Base-by-base conservation (phyloP, 2,797 vertebrate species). In the Pipistrellus nathusii region DNA sequence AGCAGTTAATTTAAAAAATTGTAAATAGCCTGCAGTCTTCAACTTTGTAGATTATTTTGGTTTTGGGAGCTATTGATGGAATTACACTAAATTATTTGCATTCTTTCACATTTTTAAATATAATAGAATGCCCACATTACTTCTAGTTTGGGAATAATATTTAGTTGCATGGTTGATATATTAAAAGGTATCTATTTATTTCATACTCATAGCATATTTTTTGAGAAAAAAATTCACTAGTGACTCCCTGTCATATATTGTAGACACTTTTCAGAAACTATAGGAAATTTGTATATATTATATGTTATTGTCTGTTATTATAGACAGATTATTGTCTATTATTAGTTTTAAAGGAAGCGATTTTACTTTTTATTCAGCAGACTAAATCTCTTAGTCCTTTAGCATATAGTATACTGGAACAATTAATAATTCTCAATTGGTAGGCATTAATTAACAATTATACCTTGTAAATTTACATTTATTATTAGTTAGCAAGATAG, bases 361-460 rank as follows among this genome's bases (percentile, higher is more conserved):
- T 62, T 88, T 86, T 73, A 78, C 64, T 69, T 44, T 92, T 81
- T 62, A 73, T 81, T 85, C 53, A 76, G 85, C 23, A 76, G 32
- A 64, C 2, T 76, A 90, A 82, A 76, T 90, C 32, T 2, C 18
- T 88, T 85, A 4, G 30, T 35, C 71, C 17, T 62, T 86, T 38
- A 75, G 23, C 18, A 81, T 66, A 13, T 30, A 66, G 44, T 46
- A 81, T 64, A 72, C 64, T 30, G 27, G 38, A 88, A 83, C 51
- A 87, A 25, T 8, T 30, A 57, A 68, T 27, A 76, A 32, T 81
- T 87, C 6, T 46, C 23, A 69, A 21, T 8, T 46, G 59, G 35
- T 88, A 23, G 9, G 7, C 53, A 77, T 27, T 76, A 25, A 85
- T 87, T 76, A 57, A 85, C 93, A 85, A 66, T 64, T 69, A 21